Percentiles rank a stretch among this genome's conserved stretches.
Conservation (phyloP, 2,797 vertebrate genomes). For the Tarsius wallacei region DNA sequence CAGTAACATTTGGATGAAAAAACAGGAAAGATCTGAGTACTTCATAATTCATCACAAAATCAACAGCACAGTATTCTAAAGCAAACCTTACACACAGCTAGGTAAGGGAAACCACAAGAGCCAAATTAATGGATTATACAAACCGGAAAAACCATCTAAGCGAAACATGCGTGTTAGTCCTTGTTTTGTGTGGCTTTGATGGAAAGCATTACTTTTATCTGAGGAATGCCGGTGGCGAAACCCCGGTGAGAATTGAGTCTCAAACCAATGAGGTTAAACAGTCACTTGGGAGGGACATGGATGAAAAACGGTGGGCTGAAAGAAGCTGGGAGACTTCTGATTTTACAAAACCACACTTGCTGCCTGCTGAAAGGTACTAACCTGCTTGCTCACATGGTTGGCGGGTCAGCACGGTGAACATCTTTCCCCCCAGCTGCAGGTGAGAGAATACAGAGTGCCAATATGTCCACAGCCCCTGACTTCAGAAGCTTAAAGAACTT, state of each 20-base stretch:
- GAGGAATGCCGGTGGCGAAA: conserved; percentile 24
- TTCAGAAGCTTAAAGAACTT: not conserved
- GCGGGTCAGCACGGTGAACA: conserved; percentile 65
- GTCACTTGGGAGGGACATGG: fast-evolving
- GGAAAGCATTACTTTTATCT: conserved; percentile 60
- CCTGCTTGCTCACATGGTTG: conserved; percentile 81
- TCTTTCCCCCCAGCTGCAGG: conserved; percentile 70
- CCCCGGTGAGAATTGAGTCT: not conserved
- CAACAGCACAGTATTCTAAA: not conserved
- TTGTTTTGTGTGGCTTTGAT: conserved; percentile 64
- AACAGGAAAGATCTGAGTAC: not conserved
- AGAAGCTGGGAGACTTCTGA: not conserved
- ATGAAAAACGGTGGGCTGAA: not conserved
- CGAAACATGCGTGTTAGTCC: conserved; percentile 65
- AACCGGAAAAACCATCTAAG: conserved; percentile 60
- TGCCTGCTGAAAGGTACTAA: conserved; percentile 69
- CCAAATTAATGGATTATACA: conserved; percentile 72
- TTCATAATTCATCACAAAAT: not conserved
- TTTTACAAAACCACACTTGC: not conserved
- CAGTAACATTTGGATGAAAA: not conserved
- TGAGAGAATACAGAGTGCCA: not conserved
- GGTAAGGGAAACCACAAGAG: conserved; percentile 71
- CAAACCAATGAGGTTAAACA: not conserved
- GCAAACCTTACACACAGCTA: not conserved
- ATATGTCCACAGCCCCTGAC: not conserved